Evolutionary conservation across 2,888 invertebrate genomes (phyloP).

Genomic region (Phorcus lineatus): DNA sequence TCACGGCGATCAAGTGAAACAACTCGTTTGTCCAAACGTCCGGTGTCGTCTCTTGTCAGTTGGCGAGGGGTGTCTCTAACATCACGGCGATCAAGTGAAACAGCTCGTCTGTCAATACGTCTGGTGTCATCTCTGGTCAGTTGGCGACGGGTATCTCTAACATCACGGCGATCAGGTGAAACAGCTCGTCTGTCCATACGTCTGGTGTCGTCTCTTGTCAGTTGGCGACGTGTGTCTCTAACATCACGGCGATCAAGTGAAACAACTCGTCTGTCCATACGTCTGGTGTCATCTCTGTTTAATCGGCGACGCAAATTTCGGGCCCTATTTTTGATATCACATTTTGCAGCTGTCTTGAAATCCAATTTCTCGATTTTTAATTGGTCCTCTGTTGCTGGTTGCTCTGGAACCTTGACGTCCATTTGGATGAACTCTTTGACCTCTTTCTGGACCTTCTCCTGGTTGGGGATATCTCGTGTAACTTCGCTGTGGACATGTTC

Average conservation of each 20-base stretch:
- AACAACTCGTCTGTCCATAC: not conserved
- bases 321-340: not conserved
- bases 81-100: conserved; percentile 9
- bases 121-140: conserved; percentile 3
- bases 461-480: not conserved
- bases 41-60: not conserved
- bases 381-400: not conserved
- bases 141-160: conserved; percentile 3
- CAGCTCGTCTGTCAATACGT: not conserved
- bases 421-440: conserved; percentile 3
- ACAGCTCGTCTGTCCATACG: not conserved
- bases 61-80: conserved; percentile 1
- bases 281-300: conserved; percentile 1
- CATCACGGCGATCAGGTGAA: not conserved
- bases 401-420: not conserved
- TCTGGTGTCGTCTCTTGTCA: conserved; percentile 4
- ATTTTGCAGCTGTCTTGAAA: not conserved
- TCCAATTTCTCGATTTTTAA: not conserved
- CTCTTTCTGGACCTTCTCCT: not conserved
- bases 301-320: not conserved
- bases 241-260: not conserved
- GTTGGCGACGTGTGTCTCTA: conserved; percentile 5
- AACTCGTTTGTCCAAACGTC: not conserved
- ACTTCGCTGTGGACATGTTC: not conserved
- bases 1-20: not conserved